Conservation (phyloP, 2,797 vertebrate species). For the Crenuchus spilurus region DNA sequence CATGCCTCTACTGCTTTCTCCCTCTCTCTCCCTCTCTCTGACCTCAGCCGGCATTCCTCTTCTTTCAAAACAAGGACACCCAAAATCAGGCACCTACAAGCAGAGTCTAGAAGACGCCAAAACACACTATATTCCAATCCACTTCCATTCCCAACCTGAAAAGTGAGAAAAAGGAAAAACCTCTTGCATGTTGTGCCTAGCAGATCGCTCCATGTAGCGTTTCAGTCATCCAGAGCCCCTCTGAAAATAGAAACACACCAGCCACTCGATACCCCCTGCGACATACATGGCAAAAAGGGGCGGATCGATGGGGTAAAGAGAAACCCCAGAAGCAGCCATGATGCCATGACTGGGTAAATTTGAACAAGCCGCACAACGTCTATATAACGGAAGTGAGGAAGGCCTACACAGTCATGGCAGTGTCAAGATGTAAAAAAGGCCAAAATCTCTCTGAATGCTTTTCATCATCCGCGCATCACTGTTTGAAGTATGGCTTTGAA, state of each 20-base stretch:
- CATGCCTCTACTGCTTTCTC: constrained; percentile 40
- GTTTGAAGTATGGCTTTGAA: no score
- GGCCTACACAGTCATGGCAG: not conserved
- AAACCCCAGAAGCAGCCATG: constrained; percentile 67
- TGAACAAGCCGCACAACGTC: constrained; percentile 48
- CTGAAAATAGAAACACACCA: constrained; percentile 87
- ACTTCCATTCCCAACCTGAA: constrained; percentile 1
- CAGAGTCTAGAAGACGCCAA: not conserved
- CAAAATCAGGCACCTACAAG: constrained; percentile 32
- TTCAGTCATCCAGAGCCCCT: constrained; percentile 85
- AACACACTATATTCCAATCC: constrained; percentile 17
- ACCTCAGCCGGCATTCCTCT: constrained; percentile 70
- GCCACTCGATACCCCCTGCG: constrained; percentile 85
- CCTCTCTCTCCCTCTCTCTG: constrained; percentile 42
- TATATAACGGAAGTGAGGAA: not conserved
- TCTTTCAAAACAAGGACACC: constrained; percentile 70
- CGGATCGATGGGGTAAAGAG: constrained; percentile 65
- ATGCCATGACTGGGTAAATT: constrained; percentile 72
- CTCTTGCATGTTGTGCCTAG: constrained; percentile 81
- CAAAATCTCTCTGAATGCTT: not conserved
- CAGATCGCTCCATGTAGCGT: constrained; percentile 82
- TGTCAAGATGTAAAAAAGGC: not conserved
- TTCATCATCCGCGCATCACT: not conserved
- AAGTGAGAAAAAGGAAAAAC: constrained; percentile 65
- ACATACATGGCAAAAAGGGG: constrained; percentile 87